phyloP scores from a whole-genome alignment of 2,888 invertebrate genomes.

The Ceriagrion tenellum region DNA sequence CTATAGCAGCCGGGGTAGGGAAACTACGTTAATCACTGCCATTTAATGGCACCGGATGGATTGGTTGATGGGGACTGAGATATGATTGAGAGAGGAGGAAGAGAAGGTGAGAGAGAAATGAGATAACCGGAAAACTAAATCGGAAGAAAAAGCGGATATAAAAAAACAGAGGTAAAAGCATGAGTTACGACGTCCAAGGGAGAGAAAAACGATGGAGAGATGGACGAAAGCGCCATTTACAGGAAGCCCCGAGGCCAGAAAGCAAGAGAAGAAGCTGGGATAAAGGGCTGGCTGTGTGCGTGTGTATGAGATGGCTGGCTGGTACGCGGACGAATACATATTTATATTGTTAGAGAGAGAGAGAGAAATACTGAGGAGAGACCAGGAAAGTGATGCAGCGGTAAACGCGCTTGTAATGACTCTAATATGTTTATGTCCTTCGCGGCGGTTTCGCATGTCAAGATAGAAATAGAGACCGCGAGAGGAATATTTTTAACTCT shows the following conservation, averaged over 20 bases:
- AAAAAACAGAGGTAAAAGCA: neutral
- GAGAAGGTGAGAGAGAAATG: neutral
- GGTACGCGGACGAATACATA: neutral
- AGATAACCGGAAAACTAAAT: neutral
- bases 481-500: neutral
- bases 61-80: neutral
- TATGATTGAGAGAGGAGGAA: neutral
- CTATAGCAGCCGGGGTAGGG: no score
- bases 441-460: neutral
- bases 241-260: neutral
- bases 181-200: neutral
- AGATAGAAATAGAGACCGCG: neutral
- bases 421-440: neutral
- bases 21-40: neutral
- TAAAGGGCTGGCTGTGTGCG: neutral
- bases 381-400: neutral
- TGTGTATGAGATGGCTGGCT: neutral
- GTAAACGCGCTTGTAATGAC: neutral
- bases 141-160: neutral
- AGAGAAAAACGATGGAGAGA: neutral
- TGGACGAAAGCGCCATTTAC: conserved; percentile 1
- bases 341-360: neutral
- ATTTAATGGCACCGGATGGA: neutral
- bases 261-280: neutral
- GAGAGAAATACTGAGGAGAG: no score